phyloP scores from a whole-genome alignment of 2,113 vertebrate genomes.

The Trinectes maculatus region DNA sequence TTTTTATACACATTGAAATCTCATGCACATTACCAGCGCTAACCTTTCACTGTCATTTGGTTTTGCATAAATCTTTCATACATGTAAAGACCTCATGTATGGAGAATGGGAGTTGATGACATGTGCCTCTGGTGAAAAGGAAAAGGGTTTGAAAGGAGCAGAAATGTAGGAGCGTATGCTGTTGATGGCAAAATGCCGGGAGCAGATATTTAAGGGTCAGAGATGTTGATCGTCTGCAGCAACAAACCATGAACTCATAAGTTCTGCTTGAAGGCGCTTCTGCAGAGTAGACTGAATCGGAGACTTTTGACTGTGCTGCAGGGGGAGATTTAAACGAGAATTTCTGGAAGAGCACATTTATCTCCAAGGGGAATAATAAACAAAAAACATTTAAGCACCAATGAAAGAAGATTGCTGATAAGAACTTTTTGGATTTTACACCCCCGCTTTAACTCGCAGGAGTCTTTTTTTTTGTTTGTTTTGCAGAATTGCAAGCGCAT shows the following conservation, averaged over 20 bases:
- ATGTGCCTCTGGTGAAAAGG: conserved; percentile 24
- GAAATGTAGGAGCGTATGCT: neutral
- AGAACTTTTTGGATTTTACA: neutral
- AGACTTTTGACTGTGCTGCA: neutral
- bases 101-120: conserved; percentile 26
- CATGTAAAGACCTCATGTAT: conserved; percentile 28
- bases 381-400: conserved; percentile 25
- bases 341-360: conserved; percentile 19
- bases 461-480: neutral
- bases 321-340: conserved; percentile 13
- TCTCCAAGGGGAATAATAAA: conserved; percentile 36
- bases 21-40: conserved; percentile 63
- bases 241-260: neutral
- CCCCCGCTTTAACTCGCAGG: conserved; percentile 19
- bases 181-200: neutral
- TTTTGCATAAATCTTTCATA: conserved; percentile 31
- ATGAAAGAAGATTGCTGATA: conserved; percentile 7
- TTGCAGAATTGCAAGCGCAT: neutral
- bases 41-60: conserved; percentile 34
- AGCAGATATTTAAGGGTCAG: conserved; percentile 7
- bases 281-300: neutral
- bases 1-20: conserved; percentile 54
- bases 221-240: conserved; percentile 20
- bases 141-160: conserved; percentile 12
- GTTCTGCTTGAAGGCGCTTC: conserved; percentile 18